A percentile compares a stretch with the other conserved stretches of the same genome.
Conservation (phyloP, 2,888 invertebrate species). For the Drosophila multiciliata region DNA sequence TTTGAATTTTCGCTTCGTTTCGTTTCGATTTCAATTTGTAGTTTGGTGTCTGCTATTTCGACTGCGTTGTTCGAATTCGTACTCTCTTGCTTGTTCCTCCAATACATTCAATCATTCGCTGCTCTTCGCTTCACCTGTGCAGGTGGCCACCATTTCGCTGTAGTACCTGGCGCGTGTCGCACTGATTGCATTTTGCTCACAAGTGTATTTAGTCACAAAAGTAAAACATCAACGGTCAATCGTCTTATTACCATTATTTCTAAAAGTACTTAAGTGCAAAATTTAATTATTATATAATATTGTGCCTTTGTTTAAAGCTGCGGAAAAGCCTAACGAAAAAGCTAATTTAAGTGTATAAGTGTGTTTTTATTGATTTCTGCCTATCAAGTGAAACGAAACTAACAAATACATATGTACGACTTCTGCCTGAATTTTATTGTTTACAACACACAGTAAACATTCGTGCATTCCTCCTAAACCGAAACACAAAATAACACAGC, state of each 20-base stretch:
- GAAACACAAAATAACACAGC: slow-evolving; percentile 36
- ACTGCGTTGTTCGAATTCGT: slow-evolving; percentile 49
- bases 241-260: slow-evolving; percentile 17
- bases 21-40: slow-evolving; percentile 60
- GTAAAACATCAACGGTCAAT: slow-evolving; percentile 17
- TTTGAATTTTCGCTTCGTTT: slow-evolving; percentile 38
- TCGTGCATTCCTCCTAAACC: slow-evolving; percentile 21
- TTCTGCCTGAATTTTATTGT: slow-evolving; percentile 36
- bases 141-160: slow-evolving; percentile 70
- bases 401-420: slow-evolving; percentile 23
- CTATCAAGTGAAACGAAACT: slow-evolving; percentile 37
- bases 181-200: slow-evolving; percentile 44
- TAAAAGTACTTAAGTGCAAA: not conserved
- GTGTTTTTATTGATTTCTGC: slow-evolving; percentile 44
- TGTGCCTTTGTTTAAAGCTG: not conserved
- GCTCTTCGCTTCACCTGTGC: slow-evolving; percentile 84
- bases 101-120: slow-evolving; percentile 83
- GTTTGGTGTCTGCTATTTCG: slow-evolving; percentile 39
- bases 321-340: not conserved
- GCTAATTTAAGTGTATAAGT: slow-evolving; percentile 47
- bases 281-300: not conserved
- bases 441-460: slow-evolving; percentile 43
- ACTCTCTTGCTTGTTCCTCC: slow-evolving; percentile 38
- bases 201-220: slow-evolving; percentile 13
- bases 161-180: slow-evolving; percentile 58